Percentiles rank a stretch among this genome's conserved stretches.
phyloP scores from a whole-genome alignment of 1,140 invertebrate genomes.

The Wiebesia pumilae region DNA sequence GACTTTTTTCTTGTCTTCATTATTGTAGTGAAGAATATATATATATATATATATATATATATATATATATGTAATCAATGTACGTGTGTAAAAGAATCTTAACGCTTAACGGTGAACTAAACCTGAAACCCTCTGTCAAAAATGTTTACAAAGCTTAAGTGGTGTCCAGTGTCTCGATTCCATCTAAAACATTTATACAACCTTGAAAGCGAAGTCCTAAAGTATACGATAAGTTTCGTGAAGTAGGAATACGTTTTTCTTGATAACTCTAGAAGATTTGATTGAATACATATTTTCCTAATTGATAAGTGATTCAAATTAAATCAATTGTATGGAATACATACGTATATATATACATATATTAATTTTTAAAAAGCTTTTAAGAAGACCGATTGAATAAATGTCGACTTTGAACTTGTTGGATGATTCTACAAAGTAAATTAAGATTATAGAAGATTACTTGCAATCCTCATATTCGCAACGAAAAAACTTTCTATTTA shows the following conservation, averaged over 20 bases:
- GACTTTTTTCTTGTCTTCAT: not conserved
- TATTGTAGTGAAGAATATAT: not conserved
- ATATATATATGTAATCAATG: not conserved
- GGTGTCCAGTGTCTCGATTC: constrained; percentile 64
- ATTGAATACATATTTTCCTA: not conserved
- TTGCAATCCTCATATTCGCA: no score
- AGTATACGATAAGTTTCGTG: not conserved
- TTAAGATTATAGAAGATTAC: no score
- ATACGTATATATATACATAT: no score
- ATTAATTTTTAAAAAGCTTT: no score
- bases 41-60: no score
- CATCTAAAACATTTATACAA: constrained; percentile 46
- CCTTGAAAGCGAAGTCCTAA: constrained; percentile 51
- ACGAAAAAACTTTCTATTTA: no score
- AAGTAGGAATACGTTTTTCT: not conserved
- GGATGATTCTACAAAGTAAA: no score
- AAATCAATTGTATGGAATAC: no score
- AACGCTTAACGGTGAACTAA: no score
- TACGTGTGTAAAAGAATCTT: not conserved
- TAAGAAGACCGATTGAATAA: no score
- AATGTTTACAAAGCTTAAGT: constrained; percentile 71
- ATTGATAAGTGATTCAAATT: not conserved
- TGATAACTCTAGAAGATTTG: not conserved
- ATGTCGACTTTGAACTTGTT: no score
- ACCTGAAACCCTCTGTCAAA: not conserved